Base-by-base conservation (phyloP, 1,140 invertebrate genomes). In the Ditylenchus dipsaci region DNA sequence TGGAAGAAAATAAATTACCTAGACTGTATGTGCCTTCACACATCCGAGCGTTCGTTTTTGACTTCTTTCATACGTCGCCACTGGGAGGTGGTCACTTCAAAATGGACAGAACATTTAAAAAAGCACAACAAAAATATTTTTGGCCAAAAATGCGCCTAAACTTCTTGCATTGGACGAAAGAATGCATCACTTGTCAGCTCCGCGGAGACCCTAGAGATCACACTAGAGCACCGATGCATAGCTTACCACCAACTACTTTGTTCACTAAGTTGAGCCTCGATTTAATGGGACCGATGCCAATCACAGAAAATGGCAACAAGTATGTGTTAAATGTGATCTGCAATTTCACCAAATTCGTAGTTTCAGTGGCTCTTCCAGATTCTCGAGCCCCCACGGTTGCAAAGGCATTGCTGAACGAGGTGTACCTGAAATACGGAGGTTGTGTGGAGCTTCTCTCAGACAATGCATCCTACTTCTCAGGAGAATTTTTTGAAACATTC, bases 251-350 rank as follows among this genome's bases (percentile, higher is more conserved):
- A 17, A 47, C 43, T 30, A 71, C 67, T 17, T 33, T 63, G 0
- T 71, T 69, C 33, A 42, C 69, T 13, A 62, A 45, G 53, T 42
- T 71, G 3, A 56, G 30, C 0, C 15, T 71, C 1, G 69, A 71
- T 29, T 23, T 69, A 19, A 42, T 42, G 1, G 69, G 69, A 1
- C 69, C 67, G 7, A 65, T 71, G 17, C 57, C 57, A 1, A 43
- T 21, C 19, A 63, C 57, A 0, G 9, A 63, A 13, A 67, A 68
- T 15, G 68, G 69, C 0, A 47, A 71, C 33, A 49, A 43, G 29
- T 70, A 63, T 15, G 49, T 71, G 8, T n/a, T 71, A 33, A 70
- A 70, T n/a, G 33, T 61, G 15, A 62, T 70, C 1, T 66, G 58
- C 29, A 60, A 30, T 26, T 70, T 70, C 23, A 70, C 68, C 13